Conservation (phyloP, 2,113 vertebrate species). For the Potamarius usumacintae region DNA sequence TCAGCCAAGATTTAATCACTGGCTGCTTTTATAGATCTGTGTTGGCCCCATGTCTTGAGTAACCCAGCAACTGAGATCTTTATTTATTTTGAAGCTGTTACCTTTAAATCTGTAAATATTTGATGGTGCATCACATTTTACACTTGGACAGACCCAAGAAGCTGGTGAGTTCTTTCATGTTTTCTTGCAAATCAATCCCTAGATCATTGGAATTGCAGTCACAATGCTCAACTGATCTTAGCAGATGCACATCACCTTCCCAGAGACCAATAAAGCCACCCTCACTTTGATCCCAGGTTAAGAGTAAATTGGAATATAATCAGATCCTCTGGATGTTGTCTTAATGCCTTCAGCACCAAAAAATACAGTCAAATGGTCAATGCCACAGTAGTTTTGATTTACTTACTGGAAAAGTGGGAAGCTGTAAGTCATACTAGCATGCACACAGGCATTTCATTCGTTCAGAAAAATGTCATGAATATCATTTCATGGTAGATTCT, state of each 20-base stretch:
- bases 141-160: not conserved
- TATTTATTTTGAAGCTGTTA: slow-evolving; percentile 17
- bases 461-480: not conserved
- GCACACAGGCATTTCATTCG: not conserved
- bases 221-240: slow-evolving; percentile 9
- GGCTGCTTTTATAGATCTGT: not conserved
- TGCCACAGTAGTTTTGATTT: slow-evolving; percentile 5
- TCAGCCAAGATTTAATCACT: slow-evolving; percentile 15
- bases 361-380: slow-evolving; percentile 48
- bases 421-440: slow-evolving; percentile 53
- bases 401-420: slow-evolving; percentile 55
- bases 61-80: not conserved
- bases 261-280: slow-evolving; percentile 46
- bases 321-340: slow-evolving; percentile 54
- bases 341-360: slow-evolving; percentile 51
- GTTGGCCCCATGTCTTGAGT: not conserved
- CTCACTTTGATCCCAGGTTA: slow-evolving; percentile 62
- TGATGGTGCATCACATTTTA: not conserved
- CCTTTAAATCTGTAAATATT: slow-evolving; percentile 33
- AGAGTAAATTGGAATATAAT: slow-evolving; percentile 62
- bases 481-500: not conserved
- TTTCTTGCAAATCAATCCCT: slow-evolving; percentile 52
- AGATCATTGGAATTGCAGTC: slow-evolving; percentile 43
- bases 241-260: slow-evolving; percentile 44
- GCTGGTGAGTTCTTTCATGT: slow-evolving; percentile 40